Evolutionary conservation across 2,797 vertebrate genomes (phyloP).

Genomic region (Stomatorhinus walkeri): DNA sequence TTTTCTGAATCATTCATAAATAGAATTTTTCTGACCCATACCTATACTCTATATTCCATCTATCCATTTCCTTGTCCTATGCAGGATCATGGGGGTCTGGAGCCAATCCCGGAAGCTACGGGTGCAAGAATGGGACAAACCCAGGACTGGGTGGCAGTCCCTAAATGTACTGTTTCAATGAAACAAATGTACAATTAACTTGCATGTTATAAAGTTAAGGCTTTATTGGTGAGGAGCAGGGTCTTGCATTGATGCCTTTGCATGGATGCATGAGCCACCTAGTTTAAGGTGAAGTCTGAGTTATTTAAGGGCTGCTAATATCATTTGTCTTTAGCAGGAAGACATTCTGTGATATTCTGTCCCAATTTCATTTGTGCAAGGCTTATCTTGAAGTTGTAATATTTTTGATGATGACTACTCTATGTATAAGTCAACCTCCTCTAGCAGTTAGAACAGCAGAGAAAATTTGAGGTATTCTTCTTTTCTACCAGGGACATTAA

Average conservation of each 20-base stretch:
- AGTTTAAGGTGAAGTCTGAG: background rate
- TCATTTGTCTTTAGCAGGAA: background rate
- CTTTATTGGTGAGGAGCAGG: background rate
- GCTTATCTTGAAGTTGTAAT: background rate
- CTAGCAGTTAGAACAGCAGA: background rate
- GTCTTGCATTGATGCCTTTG: background rate
- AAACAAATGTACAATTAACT: background rate
- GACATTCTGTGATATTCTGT: background rate
- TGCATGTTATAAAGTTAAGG: background rate
- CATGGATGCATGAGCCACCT: background rate
- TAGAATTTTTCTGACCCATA: background rate
- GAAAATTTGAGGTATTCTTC: background rate
- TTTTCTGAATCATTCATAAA: background rate
- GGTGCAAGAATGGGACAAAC: background rate
- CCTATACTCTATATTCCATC: background rate
- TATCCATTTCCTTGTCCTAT: background rate
- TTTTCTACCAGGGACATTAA: background rate
- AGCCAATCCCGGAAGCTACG: background rate
- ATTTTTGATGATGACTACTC: background rate
- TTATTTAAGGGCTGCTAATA: background rate
- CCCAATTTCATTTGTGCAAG: background rate
- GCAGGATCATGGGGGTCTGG: background rate
- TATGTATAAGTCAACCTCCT: background rate
- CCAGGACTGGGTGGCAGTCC: background rate
- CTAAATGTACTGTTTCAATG: background rate